Percentiles rank a stretch among this genome's conserved stretches.
Evolutionary conservation across 2,888 invertebrate species (phyloP).

Genomic region (Apamea sordens): DNA sequence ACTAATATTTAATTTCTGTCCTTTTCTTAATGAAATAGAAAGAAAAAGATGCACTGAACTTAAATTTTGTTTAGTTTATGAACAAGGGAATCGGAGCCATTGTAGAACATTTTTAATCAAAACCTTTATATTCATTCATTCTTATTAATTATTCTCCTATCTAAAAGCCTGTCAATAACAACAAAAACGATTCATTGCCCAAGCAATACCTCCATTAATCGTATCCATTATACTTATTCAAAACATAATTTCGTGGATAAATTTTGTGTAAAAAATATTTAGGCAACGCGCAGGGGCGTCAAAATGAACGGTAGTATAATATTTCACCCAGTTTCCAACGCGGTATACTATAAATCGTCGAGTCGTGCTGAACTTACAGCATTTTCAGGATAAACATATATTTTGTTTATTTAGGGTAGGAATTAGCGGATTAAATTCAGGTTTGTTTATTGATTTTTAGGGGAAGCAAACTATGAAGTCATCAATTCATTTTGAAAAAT

Average conservation of each 20-base stretch:
- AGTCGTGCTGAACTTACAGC: constrained; percentile 19
- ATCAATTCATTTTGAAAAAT: background rate
- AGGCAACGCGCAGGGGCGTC: constrained; percentile 10
- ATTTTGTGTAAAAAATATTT: constrained; percentile 16
- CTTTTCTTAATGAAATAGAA: no score
- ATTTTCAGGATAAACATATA: constrained; percentile 28
- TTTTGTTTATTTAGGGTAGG: constrained; percentile 18
- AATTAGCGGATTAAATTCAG: constrained; percentile 4
- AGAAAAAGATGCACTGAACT: no score
- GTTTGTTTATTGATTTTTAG: constrained; percentile 22
- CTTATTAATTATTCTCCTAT: background rate
- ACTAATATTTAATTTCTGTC: no score
- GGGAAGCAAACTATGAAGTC: background rate
- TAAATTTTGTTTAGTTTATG: no score
- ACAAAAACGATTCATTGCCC: background rate
- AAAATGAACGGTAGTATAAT: constrained; percentile 39
- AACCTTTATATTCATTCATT: background rate
- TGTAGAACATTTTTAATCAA: no score
- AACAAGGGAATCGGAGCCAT: no score
- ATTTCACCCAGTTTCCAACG: constrained; percentile 39
- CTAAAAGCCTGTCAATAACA: background rate
- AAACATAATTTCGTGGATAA: constrained; percentile 20
- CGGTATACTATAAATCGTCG: constrained; percentile 36
- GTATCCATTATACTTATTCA: background rate
- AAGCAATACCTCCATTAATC: background rate